Evolutionary conservation across 2,797 vertebrate species (phyloP).

Genomic region (Tauraco hartlaubi): DNA sequence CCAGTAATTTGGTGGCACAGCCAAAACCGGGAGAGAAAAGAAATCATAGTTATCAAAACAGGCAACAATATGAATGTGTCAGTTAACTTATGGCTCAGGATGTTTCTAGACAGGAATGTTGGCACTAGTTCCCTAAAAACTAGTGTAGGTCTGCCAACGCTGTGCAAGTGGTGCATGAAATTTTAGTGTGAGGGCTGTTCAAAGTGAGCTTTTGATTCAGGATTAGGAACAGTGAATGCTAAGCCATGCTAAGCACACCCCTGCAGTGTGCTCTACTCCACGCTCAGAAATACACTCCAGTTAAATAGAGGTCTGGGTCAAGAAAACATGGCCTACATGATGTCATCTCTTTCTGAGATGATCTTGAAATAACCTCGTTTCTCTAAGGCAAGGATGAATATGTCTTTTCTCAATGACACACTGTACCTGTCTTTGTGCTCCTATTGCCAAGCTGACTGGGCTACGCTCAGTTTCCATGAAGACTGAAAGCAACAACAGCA

Average conservation of each 20-base stretch:
- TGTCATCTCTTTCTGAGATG: neutral
- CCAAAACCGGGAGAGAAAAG: neutral
- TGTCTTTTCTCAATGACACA: neutral
- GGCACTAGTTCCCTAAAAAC: slow-evolving; percentile 22
- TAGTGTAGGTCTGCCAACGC: neutral
- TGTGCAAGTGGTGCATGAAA: slow-evolving; percentile 57
- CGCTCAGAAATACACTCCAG: neutral
- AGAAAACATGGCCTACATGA: slow-evolving; percentile 28
- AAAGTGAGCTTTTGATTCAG: slow-evolving; percentile 46
- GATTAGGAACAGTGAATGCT: slow-evolving; percentile 49
- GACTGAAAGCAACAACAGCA: neutral
- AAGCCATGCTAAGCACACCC: neutral
- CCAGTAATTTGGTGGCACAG: neutral
- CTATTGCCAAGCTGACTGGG: neutral
- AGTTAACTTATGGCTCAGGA: slow-evolving; percentile 37
- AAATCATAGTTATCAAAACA: neutral
- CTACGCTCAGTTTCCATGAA: neutral
- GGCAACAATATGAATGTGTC: slow-evolving; percentile 15
- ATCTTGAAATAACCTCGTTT: slow-evolving; percentile 19
- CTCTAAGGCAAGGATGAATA: neutral
- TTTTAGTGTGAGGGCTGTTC: slow-evolving; percentile 37
- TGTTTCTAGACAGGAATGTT: slow-evolving; percentile 33
- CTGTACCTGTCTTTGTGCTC: neutral
- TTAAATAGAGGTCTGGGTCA: neutral
- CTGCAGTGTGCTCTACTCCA: neutral